phyloP scores from a whole-genome alignment of 2,888 invertebrate genomes.

The Neoascia interrupta region DNA sequence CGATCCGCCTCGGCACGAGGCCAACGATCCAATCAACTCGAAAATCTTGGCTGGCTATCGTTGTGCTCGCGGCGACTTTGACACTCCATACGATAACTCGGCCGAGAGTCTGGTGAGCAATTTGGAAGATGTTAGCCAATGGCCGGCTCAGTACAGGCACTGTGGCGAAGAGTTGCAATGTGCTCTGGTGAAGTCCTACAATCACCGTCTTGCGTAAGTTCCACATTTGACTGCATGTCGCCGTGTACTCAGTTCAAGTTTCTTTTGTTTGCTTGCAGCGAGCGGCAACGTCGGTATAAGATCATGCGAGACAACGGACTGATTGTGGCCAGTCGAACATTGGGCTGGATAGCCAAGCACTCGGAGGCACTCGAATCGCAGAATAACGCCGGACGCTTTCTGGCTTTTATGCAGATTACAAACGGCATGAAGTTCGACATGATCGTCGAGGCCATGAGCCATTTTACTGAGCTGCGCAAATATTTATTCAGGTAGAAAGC shows the following conservation, averaged over 20 bases:
- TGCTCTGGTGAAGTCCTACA: conserved; percentile 87
- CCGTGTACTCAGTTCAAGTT: neutral
- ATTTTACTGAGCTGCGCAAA: conserved; percentile 85
- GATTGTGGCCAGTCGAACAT: conserved; percentile 86
- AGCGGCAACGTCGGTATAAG: conserved; percentile 86
- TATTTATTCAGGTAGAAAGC: conserved; percentile 81
- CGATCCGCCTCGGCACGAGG: conserved; percentile 86
- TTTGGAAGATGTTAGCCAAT: conserved; percentile 73
- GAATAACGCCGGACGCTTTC: conserved; percentile 80
- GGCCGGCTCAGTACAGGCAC: conserved; percentile 74
- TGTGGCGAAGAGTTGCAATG: conserved; percentile 85
- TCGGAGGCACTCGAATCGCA: conserved; percentile 82
- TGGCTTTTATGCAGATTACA: conserved; percentile 88
- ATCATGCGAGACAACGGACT: conserved; percentile 90
- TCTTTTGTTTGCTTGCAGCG: conserved; percentile 77
- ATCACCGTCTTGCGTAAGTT: conserved; percentile 83
- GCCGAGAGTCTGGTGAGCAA: conserved; percentile 87
- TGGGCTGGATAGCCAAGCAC: conserved; percentile 86
- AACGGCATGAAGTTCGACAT: conserved; percentile 87
- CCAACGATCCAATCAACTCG: conserved; percentile 80
- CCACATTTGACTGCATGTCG: neutral
- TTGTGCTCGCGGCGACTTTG: conserved; percentile 92
- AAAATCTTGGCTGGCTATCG: conserved; percentile 90
- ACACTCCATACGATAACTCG: conserved; percentile 89
- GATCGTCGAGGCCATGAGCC: conserved; percentile 87